Base-by-base conservation (phyloP, 2,888 invertebrate species). In the Drosophila tripunctata region DNA sequence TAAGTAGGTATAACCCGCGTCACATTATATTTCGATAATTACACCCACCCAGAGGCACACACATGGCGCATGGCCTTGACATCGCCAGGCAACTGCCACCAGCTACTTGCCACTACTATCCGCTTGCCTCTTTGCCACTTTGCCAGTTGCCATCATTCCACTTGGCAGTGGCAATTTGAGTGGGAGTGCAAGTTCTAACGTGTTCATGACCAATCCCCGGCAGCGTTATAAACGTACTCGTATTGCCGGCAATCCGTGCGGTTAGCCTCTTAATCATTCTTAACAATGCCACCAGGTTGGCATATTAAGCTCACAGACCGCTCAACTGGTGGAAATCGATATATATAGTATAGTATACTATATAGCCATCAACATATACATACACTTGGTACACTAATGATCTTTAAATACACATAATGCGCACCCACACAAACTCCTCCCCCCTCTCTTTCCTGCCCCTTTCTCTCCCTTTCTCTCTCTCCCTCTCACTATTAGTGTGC, bases 271-370 rank as follows among this genome's bases (percentile, higher is more conserved):
- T 87, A 80, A 80, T 80, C 79, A 87, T 87, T 73, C 87, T 80
- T 80, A 79, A 79, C 79, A 77, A 84, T 73, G 87, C 55, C 64
- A 54, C 57, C n/a, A n/a, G 43, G 44, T 50, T 50, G 52, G 33
- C 82, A 57, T 65, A 62, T 63, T 73, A 80, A 64, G 75, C 61
- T 40, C 50, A 50, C 35, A 56, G 61, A 47, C 63, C 55, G 75
- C 75, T 81, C 81, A 81, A 85, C 88, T 81, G 88, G 81, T 81
- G 86, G 88, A 60, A 85, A 87, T 81, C 81, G 79, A 81, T 85
- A 69, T 52, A n/a, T 22, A 52, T 17, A 35, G 1, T 21, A 40
- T 12, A 12, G 2, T 41, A 27, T 54, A 60, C 31, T 27, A 27
- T 55, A 64, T 44, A 48, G 50, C 55, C 51, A 63, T 58, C 30